Percentiles rank a stretch among this genome's conserved stretches.
Conservation (phyloP, 1,140 invertebrate genomes). For the Macrosteles quadrilineatus region DNA sequence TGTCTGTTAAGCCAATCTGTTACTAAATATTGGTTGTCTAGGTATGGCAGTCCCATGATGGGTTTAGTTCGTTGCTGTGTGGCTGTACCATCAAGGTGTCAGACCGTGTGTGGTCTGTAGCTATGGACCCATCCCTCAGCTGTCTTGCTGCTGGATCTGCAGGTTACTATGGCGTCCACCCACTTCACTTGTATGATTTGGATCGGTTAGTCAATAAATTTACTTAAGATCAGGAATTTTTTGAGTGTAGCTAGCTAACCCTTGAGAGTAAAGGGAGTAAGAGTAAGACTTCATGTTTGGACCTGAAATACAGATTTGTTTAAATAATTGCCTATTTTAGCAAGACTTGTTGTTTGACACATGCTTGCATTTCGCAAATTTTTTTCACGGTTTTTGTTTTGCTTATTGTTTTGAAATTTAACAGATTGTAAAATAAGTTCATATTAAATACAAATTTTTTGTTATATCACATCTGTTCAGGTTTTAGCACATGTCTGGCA, state of each 20-base stretch:
- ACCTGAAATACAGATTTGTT: neutral
- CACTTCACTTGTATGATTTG: slow-evolving; percentile 30
- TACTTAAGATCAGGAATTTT: neutral
- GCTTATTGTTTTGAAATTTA: too few relatives aligned
- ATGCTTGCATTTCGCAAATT: neutral
- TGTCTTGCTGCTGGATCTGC: slow-evolving; percentile 7
- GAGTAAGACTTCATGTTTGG: neutral
- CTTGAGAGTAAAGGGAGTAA: neutral
- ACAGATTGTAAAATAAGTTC: too few relatives aligned
- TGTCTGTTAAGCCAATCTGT: neutral
- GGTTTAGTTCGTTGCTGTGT: neutral
- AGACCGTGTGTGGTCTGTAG: slow-evolving; percentile 30
- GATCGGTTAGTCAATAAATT: slow-evolving; percentile 16
- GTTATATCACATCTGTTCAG: too few relatives aligned
- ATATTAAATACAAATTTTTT: too few relatives aligned
- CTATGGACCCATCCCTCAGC: neutral
- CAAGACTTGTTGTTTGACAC: neutral
- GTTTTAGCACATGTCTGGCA: too few relatives aligned
- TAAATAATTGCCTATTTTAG: neutral
- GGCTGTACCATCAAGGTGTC: neutral
- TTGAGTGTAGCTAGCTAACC: neutral
- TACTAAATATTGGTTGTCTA: neutral
- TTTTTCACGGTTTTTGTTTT: too few relatives aligned
- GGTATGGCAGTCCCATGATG: neutral
- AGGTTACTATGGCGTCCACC: slow-evolving; percentile 5